A percentile compares a stretch with the other conserved stretches of the same genome.
Conservation (phyloP, 2,888 invertebrate species). For the Drosophila infuscata region DNA sequence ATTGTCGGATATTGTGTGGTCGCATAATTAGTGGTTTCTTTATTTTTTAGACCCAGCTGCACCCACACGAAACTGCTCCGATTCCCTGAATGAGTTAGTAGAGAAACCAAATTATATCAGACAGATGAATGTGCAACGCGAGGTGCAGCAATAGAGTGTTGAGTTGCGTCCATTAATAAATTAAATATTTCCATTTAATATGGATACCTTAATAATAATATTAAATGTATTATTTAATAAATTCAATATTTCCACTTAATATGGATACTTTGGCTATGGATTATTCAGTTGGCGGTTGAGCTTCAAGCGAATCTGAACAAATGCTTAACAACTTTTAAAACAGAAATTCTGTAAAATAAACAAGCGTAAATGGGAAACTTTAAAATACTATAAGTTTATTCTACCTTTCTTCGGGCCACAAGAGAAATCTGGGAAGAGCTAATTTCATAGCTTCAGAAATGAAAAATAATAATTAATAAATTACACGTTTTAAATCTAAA, state of each 20-base stretch:
- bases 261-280: background rate
- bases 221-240: no score
- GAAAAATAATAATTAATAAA: background rate
- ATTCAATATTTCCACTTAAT: background rate
- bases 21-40: slow-evolving; percentile 74
- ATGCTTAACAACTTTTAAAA: background rate
- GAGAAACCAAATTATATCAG: background rate
- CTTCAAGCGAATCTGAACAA: background rate
- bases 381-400: background rate
- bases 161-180: background rate
- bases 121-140: background rate
- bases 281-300: background rate
- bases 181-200: background rate
- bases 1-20: slow-evolving; percentile 66
- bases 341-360: background rate
- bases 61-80: background rate
- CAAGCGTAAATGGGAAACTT: background rate
- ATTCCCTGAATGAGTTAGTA: slow-evolving; percentile 27
- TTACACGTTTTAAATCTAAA: background rate
- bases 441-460: background rate
- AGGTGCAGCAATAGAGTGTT: background rate
- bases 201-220: background rate
- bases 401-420: background rate
- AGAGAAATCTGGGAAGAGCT: background rate
- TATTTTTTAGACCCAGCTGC: slow-evolving; percentile 37